A percentile compares a stretch with the other conserved stretches of the same genome.
phyloP scores from a whole-genome alignment of 2,113 vertebrate species.

The Sula dactylatra region DNA sequence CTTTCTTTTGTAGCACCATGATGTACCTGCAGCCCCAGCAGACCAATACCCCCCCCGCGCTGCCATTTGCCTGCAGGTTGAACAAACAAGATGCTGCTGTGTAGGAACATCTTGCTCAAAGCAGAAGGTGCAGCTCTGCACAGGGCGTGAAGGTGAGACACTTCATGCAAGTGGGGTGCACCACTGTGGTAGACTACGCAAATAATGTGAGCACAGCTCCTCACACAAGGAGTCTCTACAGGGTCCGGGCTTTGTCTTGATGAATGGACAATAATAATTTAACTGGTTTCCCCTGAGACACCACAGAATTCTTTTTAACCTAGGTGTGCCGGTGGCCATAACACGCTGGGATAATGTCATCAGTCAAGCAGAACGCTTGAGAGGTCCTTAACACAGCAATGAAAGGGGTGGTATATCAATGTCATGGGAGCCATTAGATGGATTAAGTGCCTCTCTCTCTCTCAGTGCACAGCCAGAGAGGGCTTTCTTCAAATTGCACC shows the following conservation, averaged over 20 bases:
- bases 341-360: not conserved
- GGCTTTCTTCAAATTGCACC: not conserved
- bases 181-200: not conserved
- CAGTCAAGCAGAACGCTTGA: not conserved
- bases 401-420: not conserved
- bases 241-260: not conserved
- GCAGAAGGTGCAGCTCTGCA: not conserved
- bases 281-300: not conserved
- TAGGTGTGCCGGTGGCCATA: not conserved
- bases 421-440: not conserved
- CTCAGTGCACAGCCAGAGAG: not conserved
- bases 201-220: fast-evolving
- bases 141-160: not conserved
- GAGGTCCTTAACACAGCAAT: not conserved
- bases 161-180: not conserved
- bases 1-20: not conserved
- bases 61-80: not conserved
- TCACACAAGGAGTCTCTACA: not conserved
- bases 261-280: not conserved
- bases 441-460: not conserved
- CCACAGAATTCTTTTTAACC: not conserved
- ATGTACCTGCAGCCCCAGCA: not conserved
- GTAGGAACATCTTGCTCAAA: not conserved
- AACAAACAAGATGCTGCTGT: not conserved
- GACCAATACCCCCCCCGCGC: fast-evolving